Percentiles rank a stretch among this genome's conserved stretches.
Conservation (phyloP, 1,140 invertebrate species). For the Bombus superbus region DNA sequence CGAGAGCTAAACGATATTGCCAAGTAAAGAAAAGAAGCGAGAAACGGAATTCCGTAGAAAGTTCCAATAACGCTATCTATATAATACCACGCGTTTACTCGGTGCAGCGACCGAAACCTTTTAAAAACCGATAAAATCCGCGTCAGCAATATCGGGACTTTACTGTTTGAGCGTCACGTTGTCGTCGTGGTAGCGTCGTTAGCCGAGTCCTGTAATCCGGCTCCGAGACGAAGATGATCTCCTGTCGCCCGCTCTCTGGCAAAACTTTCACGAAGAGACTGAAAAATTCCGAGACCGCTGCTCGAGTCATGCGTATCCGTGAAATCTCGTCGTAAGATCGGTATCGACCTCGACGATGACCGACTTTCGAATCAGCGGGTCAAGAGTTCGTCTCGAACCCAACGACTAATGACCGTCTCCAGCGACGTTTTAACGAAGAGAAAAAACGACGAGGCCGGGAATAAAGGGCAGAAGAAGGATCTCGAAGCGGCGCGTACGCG, state of each 20-base stretch:
- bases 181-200: not conserved
- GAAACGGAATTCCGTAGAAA: not conserved
- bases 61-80: not conserved
- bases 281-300: not conserved
- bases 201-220: not conserved
- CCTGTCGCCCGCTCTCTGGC: not conserved
- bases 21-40: not conserved
- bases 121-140: not conserved
- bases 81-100: not conserved
- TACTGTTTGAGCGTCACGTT: not conserved
- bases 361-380: conserved; percentile 54
- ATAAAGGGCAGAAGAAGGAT: conserved; percentile 12
- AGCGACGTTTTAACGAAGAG: conserved; percentile 6
- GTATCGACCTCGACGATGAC: conserved; percentile 3
- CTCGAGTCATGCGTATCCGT: not conserved
- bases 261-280: not conserved
- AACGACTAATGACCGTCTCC: conserved; percentile 20
- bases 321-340: not conserved
- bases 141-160: not conserved
- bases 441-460: not conserved
- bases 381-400: conserved; percentile 29
- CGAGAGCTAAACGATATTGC: not conserved
- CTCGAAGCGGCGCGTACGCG: conserved; percentile 9
- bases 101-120: no score
- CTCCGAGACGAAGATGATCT: conserved; percentile 14